Evolutionary conservation across 2,797 vertebrate species (phyloP), one percentile per base, ranked within the genome.

Genomic region (Discoglossus pictus): DNA sequence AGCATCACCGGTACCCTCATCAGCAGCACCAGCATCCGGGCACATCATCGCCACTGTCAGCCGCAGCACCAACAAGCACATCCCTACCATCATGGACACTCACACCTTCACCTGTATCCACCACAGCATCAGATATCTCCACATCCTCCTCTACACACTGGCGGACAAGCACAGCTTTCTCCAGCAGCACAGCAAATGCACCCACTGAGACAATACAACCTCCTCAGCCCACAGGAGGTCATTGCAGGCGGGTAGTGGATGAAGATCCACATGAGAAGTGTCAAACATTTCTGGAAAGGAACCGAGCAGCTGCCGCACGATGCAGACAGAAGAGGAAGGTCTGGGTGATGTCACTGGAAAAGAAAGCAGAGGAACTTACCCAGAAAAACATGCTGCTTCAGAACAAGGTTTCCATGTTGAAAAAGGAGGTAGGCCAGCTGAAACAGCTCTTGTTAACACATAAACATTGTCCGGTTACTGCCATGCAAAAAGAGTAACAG

Each of bases 251-350:
- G 39, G 94, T 95, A 13, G 88, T 97, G 78, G 97, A 99, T 0
- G 97, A 99, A 78, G 97, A 99, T 72, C 97, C 97, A 0, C 96
- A 99, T 1, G 97, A 99, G 81, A 92, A 96, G 36, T 84, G 97
- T 69, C 84, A 95, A 78, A 98, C 98, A 87, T 99, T 99, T 82
- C 89, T 99, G 80, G 96, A 98, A 86, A 87, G 97, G 56, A 98
- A 99, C 86, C 87, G 97, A 68, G 97, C 97, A 0, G 97, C 97
- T 0, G 97, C 97, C 56, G 98, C 97, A 0, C 91, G 97, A 76
- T 99, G 97, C 88, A 88, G 97, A 74, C 97, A 98, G 89, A 99
- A 99, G 88, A 95, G 97, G 87, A 99, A 99, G 93, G 95, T 98
- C 82, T 99, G 97, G 97, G 97, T 98, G 88, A 92, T 98, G 86